A percentile compares a stretch with the other conserved stretches of the same genome.
Evolutionary conservation across 2,888 invertebrate species (phyloP).

Genomic region (Aleiodes testaceus): DNA sequence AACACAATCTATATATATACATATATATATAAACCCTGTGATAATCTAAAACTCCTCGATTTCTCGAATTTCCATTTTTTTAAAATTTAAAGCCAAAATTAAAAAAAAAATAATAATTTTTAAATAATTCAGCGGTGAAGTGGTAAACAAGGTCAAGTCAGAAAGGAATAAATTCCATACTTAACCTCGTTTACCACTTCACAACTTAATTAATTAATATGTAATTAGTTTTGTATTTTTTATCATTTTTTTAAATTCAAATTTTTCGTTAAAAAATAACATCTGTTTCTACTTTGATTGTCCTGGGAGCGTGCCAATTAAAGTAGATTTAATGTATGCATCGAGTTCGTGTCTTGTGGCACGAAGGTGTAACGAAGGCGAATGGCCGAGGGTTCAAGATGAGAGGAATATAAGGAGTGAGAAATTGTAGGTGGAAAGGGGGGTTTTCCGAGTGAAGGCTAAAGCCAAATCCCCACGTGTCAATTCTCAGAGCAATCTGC

Average conservation of each 20-base stretch:
- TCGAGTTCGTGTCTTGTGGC: slow-evolving; percentile 68
- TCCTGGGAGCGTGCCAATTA: slow-evolving; percentile 65
- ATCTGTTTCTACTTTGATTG: slow-evolving; percentile 48
- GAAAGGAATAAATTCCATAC: too few species aligned
- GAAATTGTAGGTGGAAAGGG: slow-evolving; percentile 1
- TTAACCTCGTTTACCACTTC: too few species aligned
- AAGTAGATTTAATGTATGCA: slow-evolving; percentile 70
- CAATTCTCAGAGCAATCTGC: slow-evolving; percentile 73
- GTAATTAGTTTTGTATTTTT: too few species aligned
- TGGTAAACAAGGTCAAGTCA: too few species aligned
- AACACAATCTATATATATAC: too few species aligned
- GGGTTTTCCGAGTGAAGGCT: slow-evolving; percentile 37
- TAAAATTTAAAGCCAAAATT: too few species aligned
- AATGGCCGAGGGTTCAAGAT: slow-evolving; percentile 49
- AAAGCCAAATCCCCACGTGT: slow-evolving; percentile 62
- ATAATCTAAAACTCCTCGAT: slow-evolving; percentile 35
- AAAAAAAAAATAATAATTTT: too few species aligned
- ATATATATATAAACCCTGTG: too few species aligned
- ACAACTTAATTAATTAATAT: too few species aligned
- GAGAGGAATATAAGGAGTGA: slow-evolving; percentile 39
- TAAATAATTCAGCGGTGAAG: too few species aligned
- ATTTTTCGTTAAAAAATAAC: neutral
- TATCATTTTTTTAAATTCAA: too few species aligned
- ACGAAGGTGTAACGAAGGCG: slow-evolving; percentile 52
- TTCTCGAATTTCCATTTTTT: too few species aligned